phyloP scores from a whole-genome alignment of 2,113 vertebrate species.

The Hystrix cristata region DNA sequence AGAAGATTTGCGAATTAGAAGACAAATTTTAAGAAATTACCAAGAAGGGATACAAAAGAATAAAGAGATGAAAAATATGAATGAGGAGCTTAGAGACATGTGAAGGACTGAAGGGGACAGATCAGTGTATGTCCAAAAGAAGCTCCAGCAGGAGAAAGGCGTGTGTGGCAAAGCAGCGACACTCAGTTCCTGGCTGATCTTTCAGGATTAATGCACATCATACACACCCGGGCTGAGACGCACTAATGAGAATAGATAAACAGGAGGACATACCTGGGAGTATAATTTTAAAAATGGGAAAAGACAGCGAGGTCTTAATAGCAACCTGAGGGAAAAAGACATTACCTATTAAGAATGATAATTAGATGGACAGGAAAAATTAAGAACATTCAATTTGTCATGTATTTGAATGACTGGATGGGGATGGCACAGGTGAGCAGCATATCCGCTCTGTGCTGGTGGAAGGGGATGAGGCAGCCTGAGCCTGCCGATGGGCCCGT shows the following conservation, averaged over 20 bases:
- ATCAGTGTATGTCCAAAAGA: neutral
- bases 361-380: neutral
- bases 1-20: neutral
- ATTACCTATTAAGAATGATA: neutral
- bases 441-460: too few relatives aligned
- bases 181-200: neutral
- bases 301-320: neutral
- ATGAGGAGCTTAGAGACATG: neutral
- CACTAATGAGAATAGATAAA: neutral
- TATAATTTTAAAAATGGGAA: neutral
- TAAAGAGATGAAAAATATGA: neutral
- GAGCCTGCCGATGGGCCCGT: rapidly evolving
- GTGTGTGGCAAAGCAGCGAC: neutral
- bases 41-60: neutral
- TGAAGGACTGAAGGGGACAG: neutral
- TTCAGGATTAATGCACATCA: neutral
- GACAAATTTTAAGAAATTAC: neutral
- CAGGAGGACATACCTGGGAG: neutral
- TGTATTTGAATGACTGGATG: neutral
- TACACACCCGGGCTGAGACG: neutral
- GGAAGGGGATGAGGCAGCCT: neutral
- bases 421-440: neutral
- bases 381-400: neutral
- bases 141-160: neutral
- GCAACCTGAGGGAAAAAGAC: neutral